Base-by-base conservation (phyloP, 1,140 invertebrate species). In the Lasioglossum albipes region DNA sequence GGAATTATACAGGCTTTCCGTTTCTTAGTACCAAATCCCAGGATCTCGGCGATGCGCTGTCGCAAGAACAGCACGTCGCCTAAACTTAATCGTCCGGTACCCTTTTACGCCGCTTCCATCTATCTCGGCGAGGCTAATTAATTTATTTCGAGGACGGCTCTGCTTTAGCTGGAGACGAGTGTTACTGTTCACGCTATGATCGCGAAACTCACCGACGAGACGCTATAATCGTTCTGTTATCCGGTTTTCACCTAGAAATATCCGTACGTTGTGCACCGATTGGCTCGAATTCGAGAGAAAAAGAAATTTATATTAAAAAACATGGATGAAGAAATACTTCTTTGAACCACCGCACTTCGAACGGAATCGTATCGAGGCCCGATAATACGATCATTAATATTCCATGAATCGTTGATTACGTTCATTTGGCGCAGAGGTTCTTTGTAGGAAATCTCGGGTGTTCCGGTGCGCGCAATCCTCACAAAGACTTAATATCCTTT, bases 111-210 rank as follows among this genome's bases (percentile, higher is more conserved):
- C 9, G 27, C 18, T 45, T 31, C 20, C 45, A 31, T 18, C 69
- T 68, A 31, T 42, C 81, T 22, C 20, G 52, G 42, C 12, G 13
- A 18, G 42, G 52, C 36, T 77, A 81, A 84, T 85, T 85, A 84
- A 84, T 81, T 85, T 81, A 84, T 84, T 54, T 84, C 64, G 31
- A 16, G 13, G 52, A 31, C 85, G 80, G 78, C 74, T 84, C 13
- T 36, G 9, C 18, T 27, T 57, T 31, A 54, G 45, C 42, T 18
- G 12, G 16, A 52, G 20, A 2, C 73, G 18, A 22, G 42, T 36
- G 42, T 7, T 62, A 49, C 59, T 42, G 18, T 5, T 41, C 18
- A 62, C 45, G 13, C 36, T 36, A 36, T 36, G 3, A 2, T 36
- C 36, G 36, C 36, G 36, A 36, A 36, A 36, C 3, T 36, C 36